Conservation (phyloP, 1,140 invertebrate genomes). For the Eumeta japonica region DNA sequence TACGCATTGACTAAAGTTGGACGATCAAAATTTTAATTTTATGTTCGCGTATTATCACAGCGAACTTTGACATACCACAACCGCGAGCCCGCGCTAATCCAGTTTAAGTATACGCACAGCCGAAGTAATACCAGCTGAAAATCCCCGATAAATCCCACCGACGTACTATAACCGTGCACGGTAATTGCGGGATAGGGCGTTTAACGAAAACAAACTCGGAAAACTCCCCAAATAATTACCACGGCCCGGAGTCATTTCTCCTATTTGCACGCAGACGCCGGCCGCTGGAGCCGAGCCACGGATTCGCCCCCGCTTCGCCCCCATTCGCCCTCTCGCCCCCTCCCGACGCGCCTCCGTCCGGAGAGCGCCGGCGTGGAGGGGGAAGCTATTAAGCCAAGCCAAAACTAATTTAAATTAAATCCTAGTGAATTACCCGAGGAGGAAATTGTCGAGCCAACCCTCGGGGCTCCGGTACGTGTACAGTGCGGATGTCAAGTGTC, state of each 20-base stretch:
- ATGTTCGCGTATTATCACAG: no score
- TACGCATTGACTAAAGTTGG: no score
- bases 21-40: no score
- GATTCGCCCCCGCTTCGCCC: conserved; percentile 13
- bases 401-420: conserved; percentile 63
- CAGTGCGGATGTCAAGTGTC: conserved; percentile 15
- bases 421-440: conserved; percentile 60
- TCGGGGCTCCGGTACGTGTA: conserved; percentile 41
- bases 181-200: not conserved
- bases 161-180: no score
- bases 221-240: not conserved
- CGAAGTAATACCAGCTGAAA: no score
- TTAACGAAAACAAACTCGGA: not conserved
- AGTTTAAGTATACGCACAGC: no score
- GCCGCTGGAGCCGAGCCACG: conserved; percentile 23
- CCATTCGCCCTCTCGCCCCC: conserved; percentile 17
- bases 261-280: conserved; percentile 24
- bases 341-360: conserved; percentile 10
- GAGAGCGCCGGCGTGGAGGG: conserved; percentile 19
- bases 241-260: conserved; percentile 7
- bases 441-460: conserved; percentile 56
- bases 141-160: no score
- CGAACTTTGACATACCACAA: no score
- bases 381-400: conserved; percentile 60
- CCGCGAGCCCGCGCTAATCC: no score